phyloP scores from a whole-genome alignment of 2,888 invertebrate genomes.

The Lepidocyrtinus sp. region DNA sequence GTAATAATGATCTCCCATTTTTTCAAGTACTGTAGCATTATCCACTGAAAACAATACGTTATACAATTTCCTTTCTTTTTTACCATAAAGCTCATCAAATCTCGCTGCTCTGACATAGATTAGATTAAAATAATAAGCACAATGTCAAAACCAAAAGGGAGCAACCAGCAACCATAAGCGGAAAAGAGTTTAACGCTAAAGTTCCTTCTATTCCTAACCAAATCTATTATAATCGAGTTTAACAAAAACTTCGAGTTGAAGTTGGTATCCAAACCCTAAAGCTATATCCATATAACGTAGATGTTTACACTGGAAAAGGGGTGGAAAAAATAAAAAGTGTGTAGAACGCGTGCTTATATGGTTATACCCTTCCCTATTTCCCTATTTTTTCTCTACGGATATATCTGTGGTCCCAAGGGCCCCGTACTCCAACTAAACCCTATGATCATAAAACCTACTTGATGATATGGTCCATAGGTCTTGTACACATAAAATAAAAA shows the following conservation, averaged over 20 bases:
- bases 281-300: no score
- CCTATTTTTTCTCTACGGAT: conserved; percentile 31
- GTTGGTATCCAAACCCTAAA: no score
- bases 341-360: conserved; percentile 52
- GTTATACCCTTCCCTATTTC: no score
- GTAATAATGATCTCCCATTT: no score
- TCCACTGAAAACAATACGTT: no score
- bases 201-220: no score
- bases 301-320: conserved; percentile 33
- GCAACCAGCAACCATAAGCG: conserved; percentile 15
- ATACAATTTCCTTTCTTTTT: no score
- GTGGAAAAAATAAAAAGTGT: conserved; percentile 36
- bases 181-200: conserved; percentile 19
- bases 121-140: conserved; percentile 32
- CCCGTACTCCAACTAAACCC: conserved; percentile 59
- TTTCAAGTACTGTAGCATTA: no score
- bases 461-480: conserved; percentile 59
- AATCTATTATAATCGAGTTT: no score
- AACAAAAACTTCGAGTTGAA: no score
- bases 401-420: conserved; percentile 64
- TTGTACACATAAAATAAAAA: conserved; percentile 49
- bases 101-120: no score
- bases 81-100: no score
- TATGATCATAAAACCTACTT: conserved; percentile 56
- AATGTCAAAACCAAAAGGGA: conserved; percentile 44